Evolutionary conservation across 2,888 invertebrate genomes (phyloP).

Genomic region (Apantesis nais): DNA sequence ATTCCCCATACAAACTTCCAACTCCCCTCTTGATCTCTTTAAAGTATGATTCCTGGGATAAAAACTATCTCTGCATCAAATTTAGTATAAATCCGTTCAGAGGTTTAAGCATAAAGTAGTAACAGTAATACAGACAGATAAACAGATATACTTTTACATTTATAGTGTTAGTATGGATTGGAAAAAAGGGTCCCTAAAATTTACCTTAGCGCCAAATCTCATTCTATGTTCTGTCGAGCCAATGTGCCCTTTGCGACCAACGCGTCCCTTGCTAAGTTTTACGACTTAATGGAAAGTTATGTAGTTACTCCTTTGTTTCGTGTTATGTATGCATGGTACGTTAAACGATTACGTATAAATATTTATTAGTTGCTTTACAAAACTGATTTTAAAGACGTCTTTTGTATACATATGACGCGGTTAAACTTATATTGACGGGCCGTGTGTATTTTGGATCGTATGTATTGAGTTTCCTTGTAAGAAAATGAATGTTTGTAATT

Average conservation of each 20-base stretch:
- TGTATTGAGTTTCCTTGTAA: neutral
- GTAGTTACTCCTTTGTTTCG: slow-evolving; percentile 9
- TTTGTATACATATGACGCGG: slow-evolving; percentile 1
- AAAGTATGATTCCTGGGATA: too few relatives aligned
- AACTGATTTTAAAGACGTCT: slow-evolving; percentile 7
- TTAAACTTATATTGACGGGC: neutral
- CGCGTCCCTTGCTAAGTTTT: slow-evolving; percentile 39
- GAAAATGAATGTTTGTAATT: neutral
- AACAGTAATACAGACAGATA: too few relatives aligned
- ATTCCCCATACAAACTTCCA: too few relatives aligned
- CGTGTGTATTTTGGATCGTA: neutral
- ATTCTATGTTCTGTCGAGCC: neutral
- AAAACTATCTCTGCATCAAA: too few relatives aligned
- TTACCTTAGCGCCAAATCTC: neutral
- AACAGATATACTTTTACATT: too few relatives aligned
- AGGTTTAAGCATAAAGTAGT: too few relatives aligned
- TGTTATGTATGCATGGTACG: slow-evolving; percentile 10
- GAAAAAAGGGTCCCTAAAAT: neutral
- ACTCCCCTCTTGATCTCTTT: too few relatives aligned
- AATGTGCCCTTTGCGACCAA: slow-evolving; percentile 13
- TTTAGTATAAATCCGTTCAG: too few relatives aligned
- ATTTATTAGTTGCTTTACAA: slow-evolving; percentile 13
- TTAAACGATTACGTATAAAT: slow-evolving; percentile 12
- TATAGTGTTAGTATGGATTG: too few relatives aligned
- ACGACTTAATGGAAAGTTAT: slow-evolving; percentile 31